Base-by-base conservation (phyloP, 2,797 vertebrate genomes). In the Enteromius argenteus region DNA sequence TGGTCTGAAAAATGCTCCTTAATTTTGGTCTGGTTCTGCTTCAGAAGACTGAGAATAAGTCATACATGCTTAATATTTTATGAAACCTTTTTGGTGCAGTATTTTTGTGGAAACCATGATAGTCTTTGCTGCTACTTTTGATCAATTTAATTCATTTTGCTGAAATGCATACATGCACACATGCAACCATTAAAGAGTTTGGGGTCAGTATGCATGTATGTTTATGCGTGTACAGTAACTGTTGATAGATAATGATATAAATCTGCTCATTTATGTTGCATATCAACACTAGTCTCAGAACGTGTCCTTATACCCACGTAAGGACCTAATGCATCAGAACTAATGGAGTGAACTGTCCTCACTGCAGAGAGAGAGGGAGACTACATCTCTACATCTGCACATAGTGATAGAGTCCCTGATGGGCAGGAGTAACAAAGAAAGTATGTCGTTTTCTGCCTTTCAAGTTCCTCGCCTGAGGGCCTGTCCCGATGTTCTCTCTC, bases 401-500 rank as follows among this genome's bases (percentile, higher is more conserved):
- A 67, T 42, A 83, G 76, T 35, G 58, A 46, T 44, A 19, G 64
- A 11, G 21, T 73, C 76, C 49, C 79, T 78, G 49, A 78, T 58
- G 75, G 86, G 46, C 80, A 49, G 80, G 69, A 87, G 69, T 58
- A 72, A 78, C 66, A 83, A 58, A 87, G 77, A 83, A 83, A 79
- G 74, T 30, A 44, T 85, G 79, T 72, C 30, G 11, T 75, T 72
- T 81, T 60, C 76, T 39, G 64, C 77, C 72, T 86, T 79, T 88
- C 77, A 74, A 79, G 72, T 81, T 49, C 27, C 58, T 87, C 68
- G 85, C 85, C 78, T 27, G 68, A 87, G 73, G 84, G 62, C 74
- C 68, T 39, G 72, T 85, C 80, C 84, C 64, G 85, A 87, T 85
- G 81, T 84, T 86, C 87, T 77, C 35, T 67, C 51, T 37, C 30